phyloP scores from a whole-genome alignment of 64 coral and sea anemone genomes.

The Catalaphyllia jardinei region DNA sequence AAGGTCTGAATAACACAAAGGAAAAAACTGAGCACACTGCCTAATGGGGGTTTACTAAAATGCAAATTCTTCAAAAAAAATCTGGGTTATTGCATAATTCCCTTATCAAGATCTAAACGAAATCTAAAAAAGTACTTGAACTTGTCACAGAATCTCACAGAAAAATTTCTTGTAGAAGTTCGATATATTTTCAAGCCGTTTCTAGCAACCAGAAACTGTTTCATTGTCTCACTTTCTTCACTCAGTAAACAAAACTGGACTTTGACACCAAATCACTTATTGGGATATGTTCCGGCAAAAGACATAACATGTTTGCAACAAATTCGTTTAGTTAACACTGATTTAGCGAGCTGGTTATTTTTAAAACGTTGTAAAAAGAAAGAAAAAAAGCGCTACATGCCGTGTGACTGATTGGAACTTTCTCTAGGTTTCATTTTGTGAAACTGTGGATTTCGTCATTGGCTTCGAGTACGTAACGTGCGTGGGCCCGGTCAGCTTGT shows the following conservation, averaged over 20 bases:
- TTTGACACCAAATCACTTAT: conserved; percentile 19
- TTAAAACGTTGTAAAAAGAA: no score
- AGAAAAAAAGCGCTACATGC: no score
- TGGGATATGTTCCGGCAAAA: background rate
- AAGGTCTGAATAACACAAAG: no score
- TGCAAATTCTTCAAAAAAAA: background rate
- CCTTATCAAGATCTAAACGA: background rate
- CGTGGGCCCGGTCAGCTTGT: no score
- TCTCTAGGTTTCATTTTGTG: no score
- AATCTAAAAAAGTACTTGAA: background rate
- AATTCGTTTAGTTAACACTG: background rate
- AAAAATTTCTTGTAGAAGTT: background rate
- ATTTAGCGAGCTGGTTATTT: no score
- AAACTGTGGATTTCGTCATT: no score
- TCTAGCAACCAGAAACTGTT: no score
- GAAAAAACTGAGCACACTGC: no score
- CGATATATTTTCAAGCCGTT: no score
- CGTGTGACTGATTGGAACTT: no score
- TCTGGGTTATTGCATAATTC: background rate
- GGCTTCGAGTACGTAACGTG: no score
- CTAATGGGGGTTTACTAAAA: background rate
- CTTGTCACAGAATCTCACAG: background rate
- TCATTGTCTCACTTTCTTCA: background rate
- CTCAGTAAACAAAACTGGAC: conserved; percentile 9
- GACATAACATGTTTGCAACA: background rate